These are phyloP conservation scores for Chelonoidis abingdonii DNA, from an alignment of 2,113 vertebrate genomes.

Conservation along the genomic window DNA sequence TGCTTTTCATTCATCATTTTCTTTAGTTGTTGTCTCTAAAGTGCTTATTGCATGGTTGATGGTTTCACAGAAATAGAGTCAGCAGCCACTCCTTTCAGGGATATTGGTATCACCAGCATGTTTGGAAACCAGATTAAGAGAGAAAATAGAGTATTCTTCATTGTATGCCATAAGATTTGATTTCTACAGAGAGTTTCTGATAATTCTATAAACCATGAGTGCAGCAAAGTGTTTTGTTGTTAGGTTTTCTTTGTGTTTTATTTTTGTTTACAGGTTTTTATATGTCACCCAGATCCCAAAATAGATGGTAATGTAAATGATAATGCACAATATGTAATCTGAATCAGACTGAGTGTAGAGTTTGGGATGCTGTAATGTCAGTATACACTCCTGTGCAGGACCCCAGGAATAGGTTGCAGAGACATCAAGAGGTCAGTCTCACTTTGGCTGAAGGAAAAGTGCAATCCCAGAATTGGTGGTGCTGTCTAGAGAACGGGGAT, in stretches of 20 bases:
- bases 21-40: background rate
- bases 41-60: background rate
- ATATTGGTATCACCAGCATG: background rate
- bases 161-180: background rate
- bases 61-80: background rate
- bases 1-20: background rate
- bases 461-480: background rate
- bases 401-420: background rate
- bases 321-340: background rate
- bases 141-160: rapidly evolving
- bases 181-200: background rate
- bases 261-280: background rate
- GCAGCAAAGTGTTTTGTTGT: background rate
- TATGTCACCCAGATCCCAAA: background rate
- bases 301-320: background rate
- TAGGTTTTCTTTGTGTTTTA: background rate
- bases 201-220: background rate
- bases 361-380: background rate
- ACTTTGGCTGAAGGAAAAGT: background rate
- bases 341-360: background rate
- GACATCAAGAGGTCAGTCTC: background rate
- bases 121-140: background rate
- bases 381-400: background rate
- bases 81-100: background rate
- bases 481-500: background rate